Conservation (phyloP, 1,140 invertebrate genomes). For the Sogatella furcifera region DNA sequence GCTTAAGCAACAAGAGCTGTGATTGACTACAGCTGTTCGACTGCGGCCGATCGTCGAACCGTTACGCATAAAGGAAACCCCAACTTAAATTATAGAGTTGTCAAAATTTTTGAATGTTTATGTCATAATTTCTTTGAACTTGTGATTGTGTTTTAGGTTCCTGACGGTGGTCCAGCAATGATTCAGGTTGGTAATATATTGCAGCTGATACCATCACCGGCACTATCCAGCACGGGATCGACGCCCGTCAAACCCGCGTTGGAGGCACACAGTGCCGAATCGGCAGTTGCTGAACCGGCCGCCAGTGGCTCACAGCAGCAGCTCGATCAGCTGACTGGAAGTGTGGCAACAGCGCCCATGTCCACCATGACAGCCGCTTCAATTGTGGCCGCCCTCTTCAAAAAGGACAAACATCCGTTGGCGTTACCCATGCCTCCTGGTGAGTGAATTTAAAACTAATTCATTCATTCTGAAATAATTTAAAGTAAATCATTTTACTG, state of each 20-base stretch:
- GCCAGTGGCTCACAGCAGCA: background rate
- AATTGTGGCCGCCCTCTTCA: background rate
- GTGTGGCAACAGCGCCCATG: background rate
- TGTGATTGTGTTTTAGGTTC: no score
- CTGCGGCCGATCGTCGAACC: no score
- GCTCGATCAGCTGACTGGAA: background rate
- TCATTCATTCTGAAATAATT: no score
- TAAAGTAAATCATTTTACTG: no score
- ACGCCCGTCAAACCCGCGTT: background rate
- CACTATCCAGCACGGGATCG: background rate
- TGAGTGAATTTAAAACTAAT: background rate
- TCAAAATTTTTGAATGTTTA: no score
- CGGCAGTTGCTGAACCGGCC: background rate
- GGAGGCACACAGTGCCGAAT: no score
- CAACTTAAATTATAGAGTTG: no score
- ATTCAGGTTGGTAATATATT: constrained; percentile 22
- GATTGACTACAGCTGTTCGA: no score
- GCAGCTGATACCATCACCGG: constrained; percentile 12
- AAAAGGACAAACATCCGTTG: background rate
- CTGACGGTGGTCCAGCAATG: constrained; percentile 9
- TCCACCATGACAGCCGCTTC: background rate
- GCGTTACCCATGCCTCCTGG: constrained; percentile 7
- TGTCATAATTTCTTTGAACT: no score
- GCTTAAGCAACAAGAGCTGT: no score
- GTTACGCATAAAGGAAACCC: no score